These are phyloP conservation scores for Drosophila obscura DNA, from an alignment of 1,140 invertebrate genomes.

Conservation along the genomic window DNA sequence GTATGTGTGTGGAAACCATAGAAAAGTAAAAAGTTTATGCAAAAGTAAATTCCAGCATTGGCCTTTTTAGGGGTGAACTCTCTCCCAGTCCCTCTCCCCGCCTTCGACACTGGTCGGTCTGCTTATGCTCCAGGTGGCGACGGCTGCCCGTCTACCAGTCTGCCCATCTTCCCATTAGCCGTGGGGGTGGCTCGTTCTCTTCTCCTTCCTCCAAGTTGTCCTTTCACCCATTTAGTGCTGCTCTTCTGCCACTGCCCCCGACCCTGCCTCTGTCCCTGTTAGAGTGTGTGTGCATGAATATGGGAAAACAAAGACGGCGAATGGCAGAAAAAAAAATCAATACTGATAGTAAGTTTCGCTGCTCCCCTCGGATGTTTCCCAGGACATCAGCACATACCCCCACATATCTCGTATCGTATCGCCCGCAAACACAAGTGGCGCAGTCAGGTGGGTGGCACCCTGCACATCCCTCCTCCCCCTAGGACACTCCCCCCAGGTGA, in stretches of 20 bases:
- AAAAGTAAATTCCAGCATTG: constrained; percentile 77
- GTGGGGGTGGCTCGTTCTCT: constrained; percentile 50
- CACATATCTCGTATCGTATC: background rate
- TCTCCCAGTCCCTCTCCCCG: constrained; percentile 15
- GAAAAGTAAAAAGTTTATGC: constrained; percentile 71
- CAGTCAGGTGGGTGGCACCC: constrained; percentile 71
- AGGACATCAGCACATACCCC: constrained; percentile 14
- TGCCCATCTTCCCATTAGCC: constrained; percentile 16
- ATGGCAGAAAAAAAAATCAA: constrained; percentile 64
- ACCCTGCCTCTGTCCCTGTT: constrained; percentile 19
- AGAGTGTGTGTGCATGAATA: constrained; percentile 57
- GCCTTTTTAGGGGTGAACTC: constrained; percentile 54
- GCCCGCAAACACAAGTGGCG: constrained; percentile 35
- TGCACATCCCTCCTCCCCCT: constrained; percentile 9
- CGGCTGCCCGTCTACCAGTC: background rate
- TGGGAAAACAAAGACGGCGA: constrained; percentile 60
- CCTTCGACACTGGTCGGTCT: background rate
- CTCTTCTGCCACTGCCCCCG: too few relatives aligned
- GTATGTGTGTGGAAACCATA: constrained; percentile 67
- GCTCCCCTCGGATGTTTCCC: constrained; percentile 24
- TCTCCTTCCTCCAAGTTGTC: constrained; percentile 9
- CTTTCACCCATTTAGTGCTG: background rate
- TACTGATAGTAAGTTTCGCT: constrained; percentile 60
- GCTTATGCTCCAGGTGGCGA: constrained; percentile 6
- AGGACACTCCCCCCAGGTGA: constrained; percentile 26